Evolutionary conservation across 2,888 invertebrate species (phyloP).

Genomic region (Aleiodes leptofemur): DNA sequence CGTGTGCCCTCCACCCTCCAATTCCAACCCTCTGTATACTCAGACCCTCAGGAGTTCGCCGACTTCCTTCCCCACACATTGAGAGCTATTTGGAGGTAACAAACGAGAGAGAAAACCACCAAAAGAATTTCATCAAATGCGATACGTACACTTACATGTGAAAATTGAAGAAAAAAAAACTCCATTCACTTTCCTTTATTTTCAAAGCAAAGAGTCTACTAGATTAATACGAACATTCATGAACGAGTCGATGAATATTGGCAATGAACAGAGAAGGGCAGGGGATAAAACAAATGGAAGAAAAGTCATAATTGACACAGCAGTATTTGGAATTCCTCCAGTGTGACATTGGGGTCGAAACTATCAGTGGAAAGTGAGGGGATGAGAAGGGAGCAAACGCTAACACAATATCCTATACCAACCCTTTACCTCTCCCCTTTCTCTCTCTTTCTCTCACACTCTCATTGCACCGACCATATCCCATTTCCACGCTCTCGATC

Average conservation of each 20-base stretch:
- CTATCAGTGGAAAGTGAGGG: conserved; percentile 21
- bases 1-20: conserved; percentile 71
- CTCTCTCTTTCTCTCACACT: conserved; percentile 38
- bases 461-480: conserved; percentile 34
- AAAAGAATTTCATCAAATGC: conserved; percentile 24
- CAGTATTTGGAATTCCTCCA: conserved; percentile 32
- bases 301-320: conserved; percentile 29
- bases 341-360: conserved; percentile 24
- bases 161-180: conserved; percentile 8
- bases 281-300: neutral
- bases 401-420: conserved; percentile 55
- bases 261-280: neutral
- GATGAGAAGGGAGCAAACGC: conserved; percentile 44
- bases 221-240: neutral
- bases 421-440: conserved; percentile 46
- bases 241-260: conserved; percentile 10
- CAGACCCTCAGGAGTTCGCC: conserved; percentile 62
- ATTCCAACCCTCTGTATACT: conserved; percentile 66
- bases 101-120: conserved; percentile 22
- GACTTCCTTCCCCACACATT: conserved; percentile 61
- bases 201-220: conserved; percentile 1
- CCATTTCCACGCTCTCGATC: conserved; percentile 38
- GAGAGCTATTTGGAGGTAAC: conserved; percentile 50
- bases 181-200: conserved; percentile 1
- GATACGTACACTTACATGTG: conserved; percentile 25